phyloP scores from a whole-genome alignment of 2,888 invertebrate species.

The Lycocerus yunnanus region DNA sequence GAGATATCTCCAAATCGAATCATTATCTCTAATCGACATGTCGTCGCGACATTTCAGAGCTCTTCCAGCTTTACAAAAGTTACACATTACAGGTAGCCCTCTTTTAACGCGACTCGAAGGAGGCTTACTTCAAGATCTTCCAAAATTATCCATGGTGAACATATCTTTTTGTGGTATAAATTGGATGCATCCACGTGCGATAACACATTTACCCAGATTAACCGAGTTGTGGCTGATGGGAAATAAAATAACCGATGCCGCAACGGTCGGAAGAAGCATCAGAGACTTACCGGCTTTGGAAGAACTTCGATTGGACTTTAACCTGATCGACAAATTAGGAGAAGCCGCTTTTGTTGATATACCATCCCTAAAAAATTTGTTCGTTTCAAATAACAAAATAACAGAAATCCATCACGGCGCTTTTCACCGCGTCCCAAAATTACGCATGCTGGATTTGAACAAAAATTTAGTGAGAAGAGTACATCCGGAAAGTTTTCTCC shows the following conservation, averaged over 20 bases:
- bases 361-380: slow-evolving; percentile 69
- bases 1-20: slow-evolving; percentile 75
- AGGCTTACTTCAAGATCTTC: slow-evolving; percentile 66
- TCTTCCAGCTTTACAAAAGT: slow-evolving; percentile 72
- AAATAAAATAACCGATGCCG: slow-evolving; percentile 77
- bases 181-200: slow-evolving; percentile 77
- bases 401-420: slow-evolving; percentile 79
- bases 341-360: slow-evolving; percentile 83
- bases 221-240: slow-evolving; percentile 71
- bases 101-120: slow-evolving; percentile 72
- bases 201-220: slow-evolving; percentile 70
- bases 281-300: slow-evolving; percentile 76
- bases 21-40: slow-evolving; percentile 67
- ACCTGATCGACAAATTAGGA: slow-evolving; percentile 70
- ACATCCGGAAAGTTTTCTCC: slow-evolving; percentile 81
- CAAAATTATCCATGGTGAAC: slow-evolving; percentile 72
- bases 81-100: slow-evolving; percentile 74
- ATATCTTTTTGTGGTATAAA: slow-evolving; percentile 76
- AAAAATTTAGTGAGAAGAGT: slow-evolving; percentile 76
- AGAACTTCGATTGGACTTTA: slow-evolving; percentile 71
- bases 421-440: slow-evolving; percentile 76
- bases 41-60: slow-evolving; percentile 72
- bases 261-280: slow-evolving; percentile 79
- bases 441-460: slow-evolving; percentile 76
- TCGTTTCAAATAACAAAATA: slow-evolving; percentile 74